A percentile compares a stretch with the other conserved stretches of the same genome.
phyloP scores from a whole-genome alignment of 2,797 vertebrate species.

The Sebastes wilsoni region DNA sequence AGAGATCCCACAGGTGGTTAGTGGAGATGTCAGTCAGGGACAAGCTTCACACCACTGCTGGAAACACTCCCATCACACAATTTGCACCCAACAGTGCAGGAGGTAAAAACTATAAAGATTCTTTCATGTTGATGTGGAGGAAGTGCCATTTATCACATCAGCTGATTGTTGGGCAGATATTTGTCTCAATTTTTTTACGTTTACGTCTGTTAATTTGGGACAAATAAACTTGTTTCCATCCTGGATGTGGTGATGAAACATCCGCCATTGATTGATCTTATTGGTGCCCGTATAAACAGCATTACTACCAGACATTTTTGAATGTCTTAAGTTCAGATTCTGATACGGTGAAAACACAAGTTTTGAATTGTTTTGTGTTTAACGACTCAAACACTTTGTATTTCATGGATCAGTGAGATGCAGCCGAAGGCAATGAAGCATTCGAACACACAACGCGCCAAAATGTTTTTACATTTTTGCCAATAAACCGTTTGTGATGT shows the following conservation, averaged over 20 bases:
- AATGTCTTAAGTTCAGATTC: neutral
- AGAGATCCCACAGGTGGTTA: slow-evolving; percentile 53
- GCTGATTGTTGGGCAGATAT: neutral
- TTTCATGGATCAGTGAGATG: neutral
- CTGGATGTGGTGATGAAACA: neutral
- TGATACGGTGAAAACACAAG: neutral
- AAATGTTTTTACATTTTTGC: neutral
- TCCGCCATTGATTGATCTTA: neutral
- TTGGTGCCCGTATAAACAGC: neutral
- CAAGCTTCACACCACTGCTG: slow-evolving; percentile 3
- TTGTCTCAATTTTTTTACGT: neutral
- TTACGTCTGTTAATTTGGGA: neutral
- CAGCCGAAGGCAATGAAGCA: neutral
- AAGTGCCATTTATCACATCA: neutral
- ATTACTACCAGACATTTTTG: neutral
- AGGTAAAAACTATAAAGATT: neutral
- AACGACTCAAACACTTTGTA: neutral
- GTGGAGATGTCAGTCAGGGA: slow-evolving; percentile 57
- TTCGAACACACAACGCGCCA: neutral
- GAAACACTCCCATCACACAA: neutral
- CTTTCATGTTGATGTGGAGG: neutral
- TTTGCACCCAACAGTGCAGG: neutral
- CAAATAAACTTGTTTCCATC: neutral
- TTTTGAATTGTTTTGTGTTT: neutral
- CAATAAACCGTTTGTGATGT: neutral